Evolutionary conservation across 2,797 vertebrate genomes (phyloP).

Genomic region (Malacoraja senta): DNA sequence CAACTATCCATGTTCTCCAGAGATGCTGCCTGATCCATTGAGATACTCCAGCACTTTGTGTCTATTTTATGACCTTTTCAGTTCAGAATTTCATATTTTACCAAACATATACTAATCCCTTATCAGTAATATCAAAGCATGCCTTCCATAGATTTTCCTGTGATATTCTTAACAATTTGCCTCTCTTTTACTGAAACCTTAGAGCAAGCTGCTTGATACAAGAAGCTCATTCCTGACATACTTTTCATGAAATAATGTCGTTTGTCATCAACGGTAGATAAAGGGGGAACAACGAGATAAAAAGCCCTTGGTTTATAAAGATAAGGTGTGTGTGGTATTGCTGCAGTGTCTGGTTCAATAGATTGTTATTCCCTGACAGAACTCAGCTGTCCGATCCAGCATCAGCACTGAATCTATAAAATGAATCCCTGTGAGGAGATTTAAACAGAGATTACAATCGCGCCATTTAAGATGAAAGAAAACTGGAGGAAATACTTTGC

Average conservation of each 20-base stretch:
- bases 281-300: slow-evolving; percentile 5
- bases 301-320: not conserved
- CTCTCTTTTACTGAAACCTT: not conserved
- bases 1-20: no score
- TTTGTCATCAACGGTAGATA: slow-evolving; percentile 13
- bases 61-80: not conserved
- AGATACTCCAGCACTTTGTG: no score
- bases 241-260: slow-evolving; percentile 29
- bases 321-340: slow-evolving; percentile 28
- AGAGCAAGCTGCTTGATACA: not conserved
- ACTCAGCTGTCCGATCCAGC: not conserved
- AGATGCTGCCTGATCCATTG: no score
- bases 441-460: not conserved
- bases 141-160: not conserved
- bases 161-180: not conserved
- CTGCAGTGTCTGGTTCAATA: not conserved
- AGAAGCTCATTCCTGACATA: slow-evolving; percentile 12
- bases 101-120: not conserved
- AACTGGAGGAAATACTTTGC: not conserved
- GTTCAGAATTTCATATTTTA: slow-evolving; percentile 18
- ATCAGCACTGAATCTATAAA: not conserved
- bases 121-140: not conserved
- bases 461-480: not conserved
- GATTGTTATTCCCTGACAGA: not conserved
- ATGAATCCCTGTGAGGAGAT: not conserved